Evolutionary conservation across 2,888 invertebrate genomes (phyloP), one percentile per base, ranked within the genome.

Genomic region (Volucella inanis): DNA sequence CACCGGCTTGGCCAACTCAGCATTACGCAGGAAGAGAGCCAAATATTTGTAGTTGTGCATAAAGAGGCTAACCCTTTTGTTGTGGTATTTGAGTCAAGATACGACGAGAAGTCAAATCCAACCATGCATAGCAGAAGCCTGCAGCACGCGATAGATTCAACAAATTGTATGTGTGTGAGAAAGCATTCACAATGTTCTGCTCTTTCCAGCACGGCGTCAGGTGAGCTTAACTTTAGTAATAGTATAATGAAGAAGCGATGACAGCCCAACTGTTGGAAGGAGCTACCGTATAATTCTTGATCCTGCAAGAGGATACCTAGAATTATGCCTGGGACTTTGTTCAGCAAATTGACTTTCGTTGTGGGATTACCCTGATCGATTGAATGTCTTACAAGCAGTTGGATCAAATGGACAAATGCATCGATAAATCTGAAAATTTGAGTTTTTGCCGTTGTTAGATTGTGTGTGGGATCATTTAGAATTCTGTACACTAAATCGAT

Each of bases 51-150:
- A 99, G 93, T 90, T 99, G 98, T 0, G 99, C 98, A 92, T 99
- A 99, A 94, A 99, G 97, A 54, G 97, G 96, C 98, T 99, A 99
- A 87, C 98, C 97, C 94, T 98, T 98, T 91, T 98, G 98, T 90
- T 98, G 97, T 6, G 97, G 97, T 11, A 97, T 97, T 77, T 96
- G 95, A 0, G 98, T 98, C 39, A 99, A 93, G 93, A 99, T 97
- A 71, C 98, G 94, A 68, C 98, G 99, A 0, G 99, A 98, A 50
- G 99, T 97, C 59, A 99, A 93, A 92, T 99, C 99, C 76, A 99
- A 93, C 99, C 99, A 99, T 2, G 99, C 98, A 92, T 98, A 99
- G 76, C 98, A 97, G 92, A 99, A 99, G 0, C 98, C 98, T 0
- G 99, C 98, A 0, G 98, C 98, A 88, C 97, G 96, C 57, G 95